Evolutionary conservation across 2,113 vertebrate genomes (phyloP).

Genomic region (Heteronetta atricapilla): DNA sequence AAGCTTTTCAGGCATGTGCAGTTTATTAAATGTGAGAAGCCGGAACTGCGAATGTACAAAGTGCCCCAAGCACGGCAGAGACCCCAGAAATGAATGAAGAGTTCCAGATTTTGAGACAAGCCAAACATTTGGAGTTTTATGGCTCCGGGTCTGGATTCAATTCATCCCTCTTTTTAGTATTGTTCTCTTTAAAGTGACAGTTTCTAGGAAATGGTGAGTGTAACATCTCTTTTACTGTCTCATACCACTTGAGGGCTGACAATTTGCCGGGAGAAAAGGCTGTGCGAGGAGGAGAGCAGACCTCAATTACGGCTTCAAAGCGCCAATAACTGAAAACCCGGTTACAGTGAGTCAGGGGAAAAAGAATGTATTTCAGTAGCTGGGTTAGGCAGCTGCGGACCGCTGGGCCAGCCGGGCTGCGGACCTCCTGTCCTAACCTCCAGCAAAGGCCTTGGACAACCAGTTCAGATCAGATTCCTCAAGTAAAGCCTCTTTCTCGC

Average conservation of each 20-base stretch:
- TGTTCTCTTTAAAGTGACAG: constrained; percentile 49
- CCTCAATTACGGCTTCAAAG: background rate
- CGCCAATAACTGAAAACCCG: constrained; percentile 23
- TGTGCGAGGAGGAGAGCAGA: constrained; percentile 15
- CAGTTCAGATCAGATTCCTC: background rate
- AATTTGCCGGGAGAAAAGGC: constrained; percentile 23
- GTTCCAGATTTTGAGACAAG: constrained; percentile 27
- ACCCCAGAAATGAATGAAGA: background rate
- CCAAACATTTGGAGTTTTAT: constrained; percentile 45
- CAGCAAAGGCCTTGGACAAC: background rate
- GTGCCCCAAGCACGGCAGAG: background rate
- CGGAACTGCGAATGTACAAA: background rate
- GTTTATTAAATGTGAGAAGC: background rate
- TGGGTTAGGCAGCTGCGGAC: background rate
- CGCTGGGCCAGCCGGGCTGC: background rate
- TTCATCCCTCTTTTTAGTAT: background rate
- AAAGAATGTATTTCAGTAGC: background rate
- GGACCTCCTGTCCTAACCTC: background rate
- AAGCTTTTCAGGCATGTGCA: background rate
- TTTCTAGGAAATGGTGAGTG: constrained; percentile 39
- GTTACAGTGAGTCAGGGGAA: background rate
- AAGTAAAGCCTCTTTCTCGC: background rate
- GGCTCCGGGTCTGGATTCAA: background rate
- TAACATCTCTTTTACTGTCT: constrained; percentile 9
- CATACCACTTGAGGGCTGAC: constrained; percentile 18